Conservation (phyloP, 2,797 vertebrate species). For the Mormyrus proboscirostris region DNA sequence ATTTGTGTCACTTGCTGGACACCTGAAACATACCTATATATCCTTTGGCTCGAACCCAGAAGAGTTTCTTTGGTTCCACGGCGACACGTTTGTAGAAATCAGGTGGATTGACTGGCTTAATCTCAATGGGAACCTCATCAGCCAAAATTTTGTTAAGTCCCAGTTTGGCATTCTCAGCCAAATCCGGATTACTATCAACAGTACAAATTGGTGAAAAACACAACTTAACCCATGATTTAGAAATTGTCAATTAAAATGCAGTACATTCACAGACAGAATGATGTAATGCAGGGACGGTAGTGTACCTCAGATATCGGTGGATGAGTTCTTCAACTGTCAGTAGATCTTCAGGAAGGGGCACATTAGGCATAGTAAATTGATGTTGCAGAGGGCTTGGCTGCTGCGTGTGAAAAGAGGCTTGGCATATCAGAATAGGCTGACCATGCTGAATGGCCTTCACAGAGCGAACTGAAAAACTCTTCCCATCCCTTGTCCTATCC, state of each 20-base stretch:
- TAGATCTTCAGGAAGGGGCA: conserved; percentile 75
- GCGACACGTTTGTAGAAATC: conserved; percentile 42
- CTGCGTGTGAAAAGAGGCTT: conserved; percentile 79
- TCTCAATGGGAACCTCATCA: conserved; percentile 79
- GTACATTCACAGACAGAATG: background rate
- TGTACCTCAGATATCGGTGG: conserved; percentile 67
- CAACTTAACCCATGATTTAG: background rate
- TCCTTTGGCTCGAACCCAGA: conserved; percentile 86
- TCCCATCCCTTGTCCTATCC: conserved; percentile 78
- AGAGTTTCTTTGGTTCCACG: conserved; percentile 72
- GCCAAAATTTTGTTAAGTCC: conserved; percentile 76
- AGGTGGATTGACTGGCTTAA: conserved; percentile 74
- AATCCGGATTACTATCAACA: conserved; percentile 65
- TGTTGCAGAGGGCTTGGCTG: conserved; percentile 78
- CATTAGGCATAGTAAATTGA: conserved; percentile 82
- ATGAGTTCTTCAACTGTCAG: conserved; percentile 70
- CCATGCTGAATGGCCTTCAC: conserved; percentile 87
- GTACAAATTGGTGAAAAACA: background rate
- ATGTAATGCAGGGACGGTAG: background rate
- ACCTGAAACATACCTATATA: conserved; percentile 71
- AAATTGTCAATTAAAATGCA: background rate
- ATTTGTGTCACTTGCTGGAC: background rate
- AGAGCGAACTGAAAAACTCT: conserved; percentile 79
- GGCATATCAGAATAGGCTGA: conserved; percentile 80
- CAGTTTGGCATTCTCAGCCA: conserved; percentile 64